Conservation (phyloP, 2,888 invertebrate genomes). For the Latrodectus elegans region DNA sequence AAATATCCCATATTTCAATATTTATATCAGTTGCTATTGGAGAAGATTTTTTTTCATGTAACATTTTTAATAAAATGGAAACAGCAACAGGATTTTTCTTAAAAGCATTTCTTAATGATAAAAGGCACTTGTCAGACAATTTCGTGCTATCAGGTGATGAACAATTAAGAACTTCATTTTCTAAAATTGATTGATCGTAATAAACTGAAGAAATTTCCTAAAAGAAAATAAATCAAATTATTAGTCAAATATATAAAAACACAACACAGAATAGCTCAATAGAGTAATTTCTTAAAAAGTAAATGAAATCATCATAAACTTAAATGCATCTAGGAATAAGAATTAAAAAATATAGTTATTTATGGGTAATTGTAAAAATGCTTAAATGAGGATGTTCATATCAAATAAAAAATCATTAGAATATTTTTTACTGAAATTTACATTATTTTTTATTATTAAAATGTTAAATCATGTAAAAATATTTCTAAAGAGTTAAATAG, state of each 20-base stretch:
- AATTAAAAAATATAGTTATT: no score
- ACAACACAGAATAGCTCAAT: background rate
- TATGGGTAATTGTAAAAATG: no score
- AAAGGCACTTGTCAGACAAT: background rate
- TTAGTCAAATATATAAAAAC: background rate
- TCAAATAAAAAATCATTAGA: background rate
- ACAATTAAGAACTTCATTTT: background rate
- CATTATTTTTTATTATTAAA: no score
- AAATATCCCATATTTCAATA: conserved; percentile 22
- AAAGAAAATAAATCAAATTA: conserved; percentile 12
- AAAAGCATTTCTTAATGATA: conserved; percentile 32
- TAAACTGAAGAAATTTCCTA: conserved; percentile 36
- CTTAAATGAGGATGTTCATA: no score
- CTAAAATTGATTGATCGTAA: conserved; percentile 9
- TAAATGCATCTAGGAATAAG: no score
- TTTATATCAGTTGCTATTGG: conserved; percentile 17
- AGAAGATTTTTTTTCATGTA: background rate
- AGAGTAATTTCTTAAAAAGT: background rate
- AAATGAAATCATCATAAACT: background rate
- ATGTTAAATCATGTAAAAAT: no score
- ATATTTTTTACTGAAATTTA: background rate
- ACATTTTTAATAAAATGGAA: conserved; percentile 22
- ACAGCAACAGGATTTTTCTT: conserved; percentile 29
- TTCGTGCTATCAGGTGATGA: background rate
- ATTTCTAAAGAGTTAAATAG: no score